These are phyloP conservation scores for Metacarcinus magister DNA, from an alignment of 2,888 invertebrate species.

Conservation along the genomic window DNA sequence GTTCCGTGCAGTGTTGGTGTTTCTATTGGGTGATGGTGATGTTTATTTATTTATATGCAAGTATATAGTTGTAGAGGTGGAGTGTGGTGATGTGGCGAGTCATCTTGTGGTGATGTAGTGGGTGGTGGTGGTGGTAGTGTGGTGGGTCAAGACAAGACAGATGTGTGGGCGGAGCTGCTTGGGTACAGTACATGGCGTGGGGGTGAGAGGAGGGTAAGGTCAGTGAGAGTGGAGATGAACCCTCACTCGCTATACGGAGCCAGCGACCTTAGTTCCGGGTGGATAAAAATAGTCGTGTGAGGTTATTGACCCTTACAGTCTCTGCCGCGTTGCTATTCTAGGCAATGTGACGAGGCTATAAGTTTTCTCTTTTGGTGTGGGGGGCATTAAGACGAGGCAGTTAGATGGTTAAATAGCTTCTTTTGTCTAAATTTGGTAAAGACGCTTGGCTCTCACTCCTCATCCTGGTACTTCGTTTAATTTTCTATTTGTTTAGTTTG, in stretches of 20 bases:
- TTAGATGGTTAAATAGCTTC: not conserved
- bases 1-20: conserved; percentile 1
- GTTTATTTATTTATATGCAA: not conserved
- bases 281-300: not conserved
- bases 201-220: not conserved
- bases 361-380: not conserved
- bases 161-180: not conserved
- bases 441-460: not conserved
- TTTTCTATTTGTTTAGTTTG: not conserved
- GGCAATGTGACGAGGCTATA: not conserved
- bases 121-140: not conserved
- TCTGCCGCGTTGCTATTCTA: conserved; percentile 12
- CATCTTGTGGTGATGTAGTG: not conserved
- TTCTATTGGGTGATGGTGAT: not conserved
- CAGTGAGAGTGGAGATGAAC: conserved; percentile 29
- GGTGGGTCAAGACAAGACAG: not conserved
- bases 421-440: not conserved
- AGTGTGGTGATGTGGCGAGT: not conserved
- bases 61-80: not conserved
- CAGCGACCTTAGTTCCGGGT: conserved; percentile 39
- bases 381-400: not conserved
- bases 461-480: not conserved
- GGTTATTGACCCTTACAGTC: not conserved
- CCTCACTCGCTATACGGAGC: not conserved
- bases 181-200: not conserved